These are phyloP conservation scores for Carassius carassius DNA, from an alignment of 2,113 vertebrate species.

Conservation along the genomic window DNA sequence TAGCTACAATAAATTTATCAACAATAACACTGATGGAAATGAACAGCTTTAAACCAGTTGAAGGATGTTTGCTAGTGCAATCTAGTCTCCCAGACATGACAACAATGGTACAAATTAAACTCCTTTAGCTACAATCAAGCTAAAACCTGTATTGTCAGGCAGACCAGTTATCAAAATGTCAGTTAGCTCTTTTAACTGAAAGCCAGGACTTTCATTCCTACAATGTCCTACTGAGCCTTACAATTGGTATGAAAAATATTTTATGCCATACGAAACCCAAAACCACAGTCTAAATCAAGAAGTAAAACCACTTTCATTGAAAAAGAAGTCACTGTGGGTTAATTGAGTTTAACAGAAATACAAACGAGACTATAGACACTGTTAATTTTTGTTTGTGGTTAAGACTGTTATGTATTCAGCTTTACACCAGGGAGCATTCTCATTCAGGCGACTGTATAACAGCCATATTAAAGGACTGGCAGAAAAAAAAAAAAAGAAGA, in stretches of 20 bases:
- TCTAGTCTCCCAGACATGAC: no score
- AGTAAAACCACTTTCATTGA: neutral
- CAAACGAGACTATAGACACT: neutral
- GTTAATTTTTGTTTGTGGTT: slow-evolving; percentile 27
- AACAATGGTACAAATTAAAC: no score
- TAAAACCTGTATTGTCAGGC: neutral
- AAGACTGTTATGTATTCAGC: slow-evolving; percentile 13
- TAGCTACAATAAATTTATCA: neutral
- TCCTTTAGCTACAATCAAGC: neutral
- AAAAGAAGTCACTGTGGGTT: neutral
- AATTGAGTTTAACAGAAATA: slow-evolving; percentile 1
- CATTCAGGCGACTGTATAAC: slow-evolving; percentile 36
- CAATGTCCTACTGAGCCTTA: neutral
- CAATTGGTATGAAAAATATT: neutral
- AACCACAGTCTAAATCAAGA: neutral
- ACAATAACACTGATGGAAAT: neutral
- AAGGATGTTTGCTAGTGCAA: no score
- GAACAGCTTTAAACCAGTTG: neutral
- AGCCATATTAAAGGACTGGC: slow-evolving; percentile 44
- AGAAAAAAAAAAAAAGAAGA: neutral
- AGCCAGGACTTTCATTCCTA: neutral
- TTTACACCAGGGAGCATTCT: slow-evolving; percentile 13
- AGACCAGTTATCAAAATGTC: neutral
- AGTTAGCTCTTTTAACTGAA: neutral
- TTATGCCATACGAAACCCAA: neutral